Conservation (phyloP, 2,888 invertebrate genomes). For the Nomada ferruginata region DNA sequence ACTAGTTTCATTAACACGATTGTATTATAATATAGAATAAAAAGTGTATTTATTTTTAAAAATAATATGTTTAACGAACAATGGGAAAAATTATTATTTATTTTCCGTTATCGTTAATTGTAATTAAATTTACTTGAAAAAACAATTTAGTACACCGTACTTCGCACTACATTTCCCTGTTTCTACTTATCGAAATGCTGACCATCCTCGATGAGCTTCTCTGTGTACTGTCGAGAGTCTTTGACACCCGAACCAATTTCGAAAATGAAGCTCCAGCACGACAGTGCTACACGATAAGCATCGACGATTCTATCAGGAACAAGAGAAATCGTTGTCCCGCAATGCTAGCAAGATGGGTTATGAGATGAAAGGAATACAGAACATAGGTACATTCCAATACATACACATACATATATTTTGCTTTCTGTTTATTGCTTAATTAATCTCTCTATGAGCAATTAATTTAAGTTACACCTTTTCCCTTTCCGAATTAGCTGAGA, state of each 20-base stretch:
- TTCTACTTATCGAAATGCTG: constrained; percentile 1
- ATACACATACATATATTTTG: not conserved
- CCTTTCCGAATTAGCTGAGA: too few species aligned
- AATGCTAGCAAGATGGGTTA: not conserved
- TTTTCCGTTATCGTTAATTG: too few species aligned
- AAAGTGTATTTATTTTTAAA: too few species aligned
- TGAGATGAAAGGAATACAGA: not conserved
- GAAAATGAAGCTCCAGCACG: constrained; percentile 4
- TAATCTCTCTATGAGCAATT: not conserved
- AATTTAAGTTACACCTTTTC: too few species aligned
- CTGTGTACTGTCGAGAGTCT: not conserved
- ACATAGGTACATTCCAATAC: not conserved
- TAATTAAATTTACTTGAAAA: too few species aligned
- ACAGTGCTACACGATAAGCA: constrained; percentile 28
- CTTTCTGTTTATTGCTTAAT: constrained; percentile 11
- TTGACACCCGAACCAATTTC: constrained; percentile 8
- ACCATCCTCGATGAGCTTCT: not conserved
- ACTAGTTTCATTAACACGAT: too few species aligned
- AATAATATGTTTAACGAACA: too few species aligned
- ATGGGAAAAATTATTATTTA: too few species aligned
- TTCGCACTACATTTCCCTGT: not conserved
- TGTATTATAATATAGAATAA: too few species aligned
- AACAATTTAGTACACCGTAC: not conserved
- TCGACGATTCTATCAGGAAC: constrained; percentile 5
- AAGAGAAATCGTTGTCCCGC: constrained; percentile 11